These are phyloP conservation scores for Yponomeuta cagnagella DNA, from an alignment of 2,888 invertebrate species.

Conservation along the genomic window DNA sequence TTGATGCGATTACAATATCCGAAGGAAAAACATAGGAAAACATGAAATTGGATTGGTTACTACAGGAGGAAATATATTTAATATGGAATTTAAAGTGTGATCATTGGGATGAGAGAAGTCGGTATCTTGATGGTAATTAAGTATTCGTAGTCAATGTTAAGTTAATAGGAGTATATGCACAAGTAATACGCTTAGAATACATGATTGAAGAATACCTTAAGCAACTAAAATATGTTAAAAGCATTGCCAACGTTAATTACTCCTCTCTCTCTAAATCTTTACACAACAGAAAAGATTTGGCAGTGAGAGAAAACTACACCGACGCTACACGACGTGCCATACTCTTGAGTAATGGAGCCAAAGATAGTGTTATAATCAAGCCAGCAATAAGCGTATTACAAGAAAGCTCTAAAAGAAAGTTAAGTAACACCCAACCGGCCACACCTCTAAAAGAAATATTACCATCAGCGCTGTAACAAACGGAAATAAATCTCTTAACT, in stretches of 20 bases:
- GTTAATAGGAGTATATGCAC: no score
- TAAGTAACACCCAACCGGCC: not conserved
- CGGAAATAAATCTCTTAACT: slow-evolving; percentile 19
- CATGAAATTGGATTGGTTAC: not conserved
- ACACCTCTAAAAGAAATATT: slow-evolving; percentile 1
- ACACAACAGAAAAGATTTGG: not conserved
- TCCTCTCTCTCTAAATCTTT: no score
- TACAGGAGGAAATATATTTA: no score
- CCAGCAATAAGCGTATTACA: not conserved
- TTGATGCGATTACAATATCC: not conserved
- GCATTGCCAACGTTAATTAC: no score
- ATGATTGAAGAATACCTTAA: no score
- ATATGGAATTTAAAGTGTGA: no score
- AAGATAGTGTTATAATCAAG: not conserved
- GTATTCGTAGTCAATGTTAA: no score
- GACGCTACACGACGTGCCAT: not conserved
- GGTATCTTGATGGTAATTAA: no score
- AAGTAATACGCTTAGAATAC: no score
- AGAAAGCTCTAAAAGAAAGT: not conserved
- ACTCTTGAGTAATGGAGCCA: not conserved
- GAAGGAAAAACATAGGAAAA: not conserved
- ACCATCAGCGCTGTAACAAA: not conserved
- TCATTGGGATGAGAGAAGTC: no score
- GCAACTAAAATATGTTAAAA: no score
- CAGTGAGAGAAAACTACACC: not conserved